Percentiles rank a stretch among this genome's conserved stretches.
These are phyloP conservation scores for Crotophaga sulcirostris DNA, from an alignment of 2,113 vertebrate genomes.

Conservation along the genomic window DNA sequence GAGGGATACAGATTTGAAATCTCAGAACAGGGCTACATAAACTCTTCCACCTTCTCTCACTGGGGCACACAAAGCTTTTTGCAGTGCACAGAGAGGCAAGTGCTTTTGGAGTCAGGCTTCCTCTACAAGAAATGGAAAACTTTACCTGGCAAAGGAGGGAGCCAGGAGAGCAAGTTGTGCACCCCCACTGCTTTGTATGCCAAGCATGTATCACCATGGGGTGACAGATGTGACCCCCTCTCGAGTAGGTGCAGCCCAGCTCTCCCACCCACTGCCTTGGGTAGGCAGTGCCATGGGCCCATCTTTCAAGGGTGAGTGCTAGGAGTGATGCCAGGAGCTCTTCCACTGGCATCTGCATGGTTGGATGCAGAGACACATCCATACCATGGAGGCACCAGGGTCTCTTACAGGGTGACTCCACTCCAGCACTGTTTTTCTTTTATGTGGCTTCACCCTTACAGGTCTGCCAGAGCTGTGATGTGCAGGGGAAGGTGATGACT, in stretches of 20 bases:
- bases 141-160: not conserved
- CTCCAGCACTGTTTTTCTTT: not conserved
- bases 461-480: not conserved
- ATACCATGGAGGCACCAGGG: not conserved
- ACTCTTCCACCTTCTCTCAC: not conserved
- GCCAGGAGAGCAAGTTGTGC: not conserved
- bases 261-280: not conserved
- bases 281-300: not conserved
- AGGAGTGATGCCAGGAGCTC: not conserved
- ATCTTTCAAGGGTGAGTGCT: not conserved
- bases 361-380: not conserved
- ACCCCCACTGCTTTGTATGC: accelerated
- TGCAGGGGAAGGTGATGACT: not conserved
- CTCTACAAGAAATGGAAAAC: not conserved
- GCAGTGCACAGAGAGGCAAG: accelerated
- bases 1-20: not conserved
- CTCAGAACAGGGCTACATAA: not conserved
- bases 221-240: not conserved
- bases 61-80: not conserved
- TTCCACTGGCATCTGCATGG: not conserved
- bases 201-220: not conserved
- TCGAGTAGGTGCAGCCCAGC: not conserved
- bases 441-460: not conserved
- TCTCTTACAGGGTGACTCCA: too few relatives aligned
- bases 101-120: not conserved